These are phyloP conservation scores for Zygaena filipendulae DNA, from an alignment of 2,888 invertebrate species.

Conservation along the genomic window DNA sequence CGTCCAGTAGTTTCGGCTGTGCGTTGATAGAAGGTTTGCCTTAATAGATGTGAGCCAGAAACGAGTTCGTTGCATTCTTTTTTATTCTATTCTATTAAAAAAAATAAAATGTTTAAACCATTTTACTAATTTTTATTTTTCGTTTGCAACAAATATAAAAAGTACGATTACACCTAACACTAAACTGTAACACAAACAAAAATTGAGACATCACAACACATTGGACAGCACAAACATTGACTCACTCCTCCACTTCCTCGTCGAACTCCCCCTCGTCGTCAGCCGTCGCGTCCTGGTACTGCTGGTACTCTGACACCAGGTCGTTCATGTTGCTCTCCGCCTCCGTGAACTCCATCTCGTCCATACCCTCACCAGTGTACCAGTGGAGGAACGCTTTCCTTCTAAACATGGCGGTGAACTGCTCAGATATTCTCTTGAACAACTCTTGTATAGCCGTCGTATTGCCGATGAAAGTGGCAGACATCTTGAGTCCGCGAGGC, in stretches of 20 bases:
- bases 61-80: too few relatives aligned
- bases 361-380: slow-evolving; percentile 97
- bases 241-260: slow-evolving; percentile 62
- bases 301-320: slow-evolving; percentile 89
- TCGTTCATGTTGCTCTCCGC: slow-evolving; percentile 96
- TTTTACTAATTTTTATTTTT: too few relatives aligned
- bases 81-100: too few relatives aligned
- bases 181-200: slow-evolving; percentile 28
- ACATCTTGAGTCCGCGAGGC: slow-evolving; percentile 80
- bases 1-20: too few relatives aligned
- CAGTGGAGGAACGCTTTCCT: slow-evolving; percentile 95
- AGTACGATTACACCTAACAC: slow-evolving; percentile 35
- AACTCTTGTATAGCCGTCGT: slow-evolving; percentile 88
- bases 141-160: too few relatives aligned
- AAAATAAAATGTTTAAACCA: too few relatives aligned
- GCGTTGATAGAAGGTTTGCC: too few relatives aligned
- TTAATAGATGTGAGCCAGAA: too few relatives aligned
- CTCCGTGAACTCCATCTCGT: slow-evolving; percentile 95
- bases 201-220: slow-evolving; percentile 23
- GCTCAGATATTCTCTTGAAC: slow-evolving; percentile 87
- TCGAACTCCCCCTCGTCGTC: slow-evolving; percentile 88
- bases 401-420: slow-evolving; percentile 92
- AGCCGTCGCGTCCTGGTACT: slow-evolving; percentile 90
- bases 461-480: slow-evolving; percentile 88
- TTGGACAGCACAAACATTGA: slow-evolving; percentile 18